Conservation (phyloP, 2,888 invertebrate genomes). For the Drosophila nigritarsus region DNA sequence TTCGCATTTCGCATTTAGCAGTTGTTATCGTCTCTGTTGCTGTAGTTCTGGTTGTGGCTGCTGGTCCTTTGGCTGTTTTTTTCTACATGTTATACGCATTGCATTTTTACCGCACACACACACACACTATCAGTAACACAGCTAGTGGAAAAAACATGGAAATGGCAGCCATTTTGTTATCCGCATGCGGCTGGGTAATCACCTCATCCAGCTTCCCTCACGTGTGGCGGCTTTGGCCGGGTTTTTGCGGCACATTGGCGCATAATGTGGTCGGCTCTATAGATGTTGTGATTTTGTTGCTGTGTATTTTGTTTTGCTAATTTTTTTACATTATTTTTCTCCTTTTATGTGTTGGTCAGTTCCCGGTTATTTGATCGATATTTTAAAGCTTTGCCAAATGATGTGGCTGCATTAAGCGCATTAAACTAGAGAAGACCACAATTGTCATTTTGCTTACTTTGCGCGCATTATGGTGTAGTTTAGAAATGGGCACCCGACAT, state of each 20-base stretch:
- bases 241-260: constrained; percentile 69
- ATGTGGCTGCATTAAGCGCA: constrained; percentile 42
- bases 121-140: background rate
- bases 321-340: constrained; percentile 9
- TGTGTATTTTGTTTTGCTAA: constrained; percentile 9
- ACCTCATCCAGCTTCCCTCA: constrained; percentile 59
- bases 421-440: constrained; percentile 41
- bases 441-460: constrained; percentile 42
- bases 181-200: constrained; percentile 79
- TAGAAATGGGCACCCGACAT: background rate
- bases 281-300: constrained; percentile 53
- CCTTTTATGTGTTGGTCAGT: constrained; percentile 11
- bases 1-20: constrained; percentile 1
- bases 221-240: constrained; percentile 71
- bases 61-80: constrained; percentile 16
- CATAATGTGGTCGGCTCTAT: constrained; percentile 58
- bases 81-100: constrained; percentile 44
- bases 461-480: constrained; percentile 26
- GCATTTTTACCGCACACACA: constrained; percentile 64
- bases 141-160: constrained; percentile 51
- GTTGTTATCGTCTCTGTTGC: constrained; percentile 23
- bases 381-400: constrained; percentile 76
- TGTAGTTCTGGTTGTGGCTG: constrained; percentile 29
- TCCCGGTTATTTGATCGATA: constrained; percentile 64
- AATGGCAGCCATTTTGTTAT: constrained; percentile 79